Evolutionary conservation across 2,113 vertebrate species (phyloP).

Genomic region (Heterocephalus glaber): DNA sequence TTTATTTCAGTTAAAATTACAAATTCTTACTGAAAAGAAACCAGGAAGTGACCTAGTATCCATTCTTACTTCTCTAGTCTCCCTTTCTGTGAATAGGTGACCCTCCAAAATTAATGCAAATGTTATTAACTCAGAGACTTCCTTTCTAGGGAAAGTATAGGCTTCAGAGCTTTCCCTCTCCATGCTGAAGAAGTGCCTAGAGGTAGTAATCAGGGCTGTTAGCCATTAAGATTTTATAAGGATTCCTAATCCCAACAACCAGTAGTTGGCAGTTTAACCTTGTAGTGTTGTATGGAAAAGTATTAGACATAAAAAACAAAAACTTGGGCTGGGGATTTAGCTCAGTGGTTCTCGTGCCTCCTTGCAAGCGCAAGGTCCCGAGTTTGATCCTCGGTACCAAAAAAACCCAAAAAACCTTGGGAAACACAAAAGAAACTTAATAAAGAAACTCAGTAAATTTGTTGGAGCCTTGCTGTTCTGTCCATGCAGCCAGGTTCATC

Average conservation of each 20-base stretch:
- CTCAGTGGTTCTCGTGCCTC: too few relatives aligned
- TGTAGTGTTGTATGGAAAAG: background rate
- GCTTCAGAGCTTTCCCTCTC: conserved; percentile 10
- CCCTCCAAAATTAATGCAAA: background rate
- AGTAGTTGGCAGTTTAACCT: background rate
- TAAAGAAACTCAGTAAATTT: background rate
- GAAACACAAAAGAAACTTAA: background rate
- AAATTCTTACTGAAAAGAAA: background rate
- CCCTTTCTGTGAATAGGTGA: background rate
- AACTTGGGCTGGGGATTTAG: too few relatives aligned
- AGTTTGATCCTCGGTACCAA: too few relatives aligned
- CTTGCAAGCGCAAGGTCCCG: too few relatives aligned
- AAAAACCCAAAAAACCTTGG: too few relatives aligned
- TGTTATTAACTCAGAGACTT: background rate
- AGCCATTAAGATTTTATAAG: background rate
- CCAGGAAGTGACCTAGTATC: background rate
- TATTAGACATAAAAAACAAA: background rate
- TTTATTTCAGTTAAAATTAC: conserved; percentile 51
- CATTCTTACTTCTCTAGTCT: background rate
- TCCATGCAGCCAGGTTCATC: background rate
- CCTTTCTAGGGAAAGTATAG: background rate
- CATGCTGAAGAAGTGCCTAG: background rate
- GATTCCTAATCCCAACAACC: conserved; percentile 1
- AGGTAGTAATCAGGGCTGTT: background rate
- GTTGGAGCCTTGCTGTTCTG: background rate